Base-by-base conservation (phyloP, 2,797 vertebrate species). In the Coccyzus lansbergi region DNA sequence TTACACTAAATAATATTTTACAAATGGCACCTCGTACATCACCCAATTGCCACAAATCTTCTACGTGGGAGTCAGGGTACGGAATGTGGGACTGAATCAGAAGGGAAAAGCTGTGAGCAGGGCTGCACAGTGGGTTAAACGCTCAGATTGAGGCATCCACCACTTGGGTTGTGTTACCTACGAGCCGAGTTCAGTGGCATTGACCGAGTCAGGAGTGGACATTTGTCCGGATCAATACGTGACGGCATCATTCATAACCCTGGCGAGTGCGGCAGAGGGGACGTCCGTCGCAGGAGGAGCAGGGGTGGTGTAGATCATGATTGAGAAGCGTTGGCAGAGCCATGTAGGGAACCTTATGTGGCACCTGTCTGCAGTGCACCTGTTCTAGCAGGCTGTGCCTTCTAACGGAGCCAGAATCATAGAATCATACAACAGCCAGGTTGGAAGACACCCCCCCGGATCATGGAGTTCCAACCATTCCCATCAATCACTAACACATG, bases 1-100 rank as follows among this genome's bases (percentile, higher is more conserved):
- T 98, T 98, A 98, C 98, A 98, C 97, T 97, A 98, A 98, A 98
- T 98, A 98, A 98, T 98, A 98, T 98, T 98, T 98, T 97, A 98
- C 96, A 97, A 98, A 98, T 97, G 98, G 96, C 97, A 98, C 90
- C 97, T 97, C 97, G 51, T 98, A 98, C 97, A 98, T 97, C 97
- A 97, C 74, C 80, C 94, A 96, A 92, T 97, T 90, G 97, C 98
- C 97, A 97, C 97, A 98, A 98, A 98, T 98, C 97, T 97, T 95
- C 96, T 97, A 93, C 92, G 22, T 85, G n/a, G 93, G 92, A 98
- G 97, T 94, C 97, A 96, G 96, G 93, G 94, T 94, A 96, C 92
- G 96, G 90, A 97, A 96, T 92, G 80, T 89, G 83, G 80, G 96
- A 90, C 95, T 94, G 97, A 93, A 93, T 95, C 82, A 64, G 65